Evolutionary conservation across 2,797 vertebrate species (phyloP).

Genomic region (Cryptoprocta ferox): DNA sequence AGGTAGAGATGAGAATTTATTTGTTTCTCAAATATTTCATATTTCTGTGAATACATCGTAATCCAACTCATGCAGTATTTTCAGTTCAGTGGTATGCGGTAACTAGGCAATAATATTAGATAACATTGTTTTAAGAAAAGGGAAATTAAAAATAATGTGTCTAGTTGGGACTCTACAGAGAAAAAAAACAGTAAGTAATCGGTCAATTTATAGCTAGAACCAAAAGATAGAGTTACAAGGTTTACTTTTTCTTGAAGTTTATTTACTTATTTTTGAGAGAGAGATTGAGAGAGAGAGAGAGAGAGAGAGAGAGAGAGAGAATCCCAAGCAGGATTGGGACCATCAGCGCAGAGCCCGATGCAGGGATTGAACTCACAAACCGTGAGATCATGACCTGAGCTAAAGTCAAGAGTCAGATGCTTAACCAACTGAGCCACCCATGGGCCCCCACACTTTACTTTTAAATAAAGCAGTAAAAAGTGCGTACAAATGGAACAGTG

Average conservation of each 20-base stretch:
- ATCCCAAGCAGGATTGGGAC: not conserved
- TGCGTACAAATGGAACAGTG: not conserved
- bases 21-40: slow-evolving; percentile 57
- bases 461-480: not conserved
- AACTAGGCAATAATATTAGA: slow-evolving; percentile 28
- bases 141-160: not conserved
- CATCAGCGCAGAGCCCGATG: too few species aligned
- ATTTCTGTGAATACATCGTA: slow-evolving; percentile 19
- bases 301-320: too few species aligned
- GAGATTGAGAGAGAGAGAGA: too few species aligned
- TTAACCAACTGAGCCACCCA: too few species aligned
- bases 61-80: slow-evolving; percentile 33
- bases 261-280: too few species aligned
- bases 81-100: not conserved
- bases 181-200: slow-evolving; percentile 59
- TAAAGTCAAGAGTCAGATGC: too few species aligned
- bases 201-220: slow-evolving; percentile 59
- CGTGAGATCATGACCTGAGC: too few species aligned
- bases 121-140: slow-evolving; percentile 69
- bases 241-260: not conserved
- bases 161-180: slow-evolving; percentile 51
- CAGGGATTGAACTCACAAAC: too few species aligned
- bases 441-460: not conserved
- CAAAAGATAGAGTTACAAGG: not conserved
- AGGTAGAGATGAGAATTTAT: not conserved